A percentile compares a stretch with the other conserved stretches of the same genome.
Conservation (phyloP, 2,888 invertebrate species). For the Nemapogon koenigi region DNA sequence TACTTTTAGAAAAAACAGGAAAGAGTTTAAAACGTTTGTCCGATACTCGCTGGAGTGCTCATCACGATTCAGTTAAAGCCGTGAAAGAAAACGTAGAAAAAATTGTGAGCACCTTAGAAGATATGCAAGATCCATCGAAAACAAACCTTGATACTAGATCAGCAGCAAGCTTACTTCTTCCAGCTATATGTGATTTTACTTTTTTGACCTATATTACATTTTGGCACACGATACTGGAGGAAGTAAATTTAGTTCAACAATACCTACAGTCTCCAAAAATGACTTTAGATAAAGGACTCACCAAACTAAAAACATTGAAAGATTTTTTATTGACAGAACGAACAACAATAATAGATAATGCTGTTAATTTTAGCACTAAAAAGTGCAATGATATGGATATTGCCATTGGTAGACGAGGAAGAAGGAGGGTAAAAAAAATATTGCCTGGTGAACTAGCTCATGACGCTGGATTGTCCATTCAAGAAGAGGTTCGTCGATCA, state of each 20-base stretch:
- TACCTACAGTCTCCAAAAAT: not conserved
- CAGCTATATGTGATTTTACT: conserved; percentile 6
- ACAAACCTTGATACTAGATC: not conserved
- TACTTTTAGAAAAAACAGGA: not conserved
- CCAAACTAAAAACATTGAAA: not conserved
- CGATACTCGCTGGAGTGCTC: not conserved
- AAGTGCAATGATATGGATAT: not conserved
- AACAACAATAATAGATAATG: not conserved
- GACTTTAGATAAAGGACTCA: not conserved
- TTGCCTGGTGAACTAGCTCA: conserved; percentile 1
- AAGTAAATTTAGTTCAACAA: conserved; percentile 7
- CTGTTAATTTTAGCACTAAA: not conserved
- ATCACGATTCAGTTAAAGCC: not conserved
- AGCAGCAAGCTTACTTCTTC: conserved; percentile 1
- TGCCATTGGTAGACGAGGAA: not conserved
- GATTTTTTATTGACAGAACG: not conserved
- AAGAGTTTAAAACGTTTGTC: not conserved
- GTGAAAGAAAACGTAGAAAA: conserved; percentile 5
- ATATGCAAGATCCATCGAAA: conserved; percentile 8
- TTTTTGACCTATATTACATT: conserved; percentile 7
- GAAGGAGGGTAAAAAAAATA: not conserved
- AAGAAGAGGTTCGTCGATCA: conserved; percentile 8
- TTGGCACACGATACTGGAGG: conserved; percentile 5
- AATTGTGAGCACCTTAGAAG: conserved; percentile 4
- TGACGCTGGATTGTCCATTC: conserved; percentile 9